A percentile compares a stretch with the other conserved stretches of the same genome.
These are phyloP conservation scores for Oscheius sp. DNA, from an alignment of 2,888 invertebrate genomes.

Conservation along the genomic window DNA sequence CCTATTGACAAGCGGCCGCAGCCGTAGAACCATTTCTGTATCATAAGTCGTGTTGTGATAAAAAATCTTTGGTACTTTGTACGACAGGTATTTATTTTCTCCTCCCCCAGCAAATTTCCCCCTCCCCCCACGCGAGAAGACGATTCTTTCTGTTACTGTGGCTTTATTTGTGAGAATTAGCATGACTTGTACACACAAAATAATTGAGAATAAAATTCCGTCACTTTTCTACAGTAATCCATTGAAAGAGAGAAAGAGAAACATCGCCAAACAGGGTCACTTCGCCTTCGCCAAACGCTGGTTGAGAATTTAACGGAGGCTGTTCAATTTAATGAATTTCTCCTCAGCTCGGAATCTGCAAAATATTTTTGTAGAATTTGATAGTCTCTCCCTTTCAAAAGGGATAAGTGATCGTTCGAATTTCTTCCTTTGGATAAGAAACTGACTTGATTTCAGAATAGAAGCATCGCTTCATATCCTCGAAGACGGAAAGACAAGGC, in stretches of 20 bases:
- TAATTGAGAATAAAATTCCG: too few species aligned
- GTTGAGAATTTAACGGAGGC: too few species aligned
- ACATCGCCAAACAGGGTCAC: too few species aligned
- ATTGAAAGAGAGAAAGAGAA: too few species aligned
- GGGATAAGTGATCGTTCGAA: neutral
- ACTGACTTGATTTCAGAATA: conserved; percentile 22
- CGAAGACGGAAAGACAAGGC: conserved; percentile 48
- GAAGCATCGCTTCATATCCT: conserved; percentile 49
- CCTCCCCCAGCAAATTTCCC: neutral
- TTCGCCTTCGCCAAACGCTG: too few species aligned
- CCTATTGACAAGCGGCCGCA: conserved; percentile 7
- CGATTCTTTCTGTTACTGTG: neutral
- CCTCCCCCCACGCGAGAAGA: neutral
- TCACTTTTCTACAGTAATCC: too few species aligned
- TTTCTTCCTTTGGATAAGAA: too few species aligned
- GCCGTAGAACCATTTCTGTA: conserved; percentile 18
- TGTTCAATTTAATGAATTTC: too few species aligned
- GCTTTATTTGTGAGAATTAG: too few species aligned
- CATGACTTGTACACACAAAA: too few species aligned
- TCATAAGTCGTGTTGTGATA: conserved; percentile 17
- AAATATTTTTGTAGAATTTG: neutral
- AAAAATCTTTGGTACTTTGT: neutral
- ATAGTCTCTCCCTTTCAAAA: neutral
- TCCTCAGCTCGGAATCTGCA: conserved; percentile 2
- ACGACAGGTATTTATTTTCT: conserved; percentile 17